These are phyloP conservation scores for Catharus minimus DNA, from an alignment of 2,113 vertebrate species.

Conservation along the genomic window DNA sequence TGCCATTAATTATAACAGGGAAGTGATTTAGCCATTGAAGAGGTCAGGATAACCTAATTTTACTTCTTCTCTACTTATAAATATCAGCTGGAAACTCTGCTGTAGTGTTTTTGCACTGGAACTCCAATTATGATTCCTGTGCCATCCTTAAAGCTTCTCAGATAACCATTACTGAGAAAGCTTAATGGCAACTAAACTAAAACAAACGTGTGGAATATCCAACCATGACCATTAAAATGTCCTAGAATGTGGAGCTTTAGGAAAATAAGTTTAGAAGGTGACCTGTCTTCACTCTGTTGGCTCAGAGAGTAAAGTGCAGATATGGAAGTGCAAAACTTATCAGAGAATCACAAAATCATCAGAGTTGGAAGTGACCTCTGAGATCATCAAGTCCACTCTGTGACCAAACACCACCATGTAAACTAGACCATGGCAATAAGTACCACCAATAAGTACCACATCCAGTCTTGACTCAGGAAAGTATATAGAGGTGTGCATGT, in stretches of 20 bases:
- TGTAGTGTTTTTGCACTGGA: neutral
- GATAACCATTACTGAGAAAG: neutral
- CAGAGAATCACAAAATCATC: neutral
- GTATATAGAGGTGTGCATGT: accelerated
- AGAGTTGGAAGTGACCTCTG: neutral
- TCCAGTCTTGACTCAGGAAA: neutral
- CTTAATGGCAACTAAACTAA: neutral
- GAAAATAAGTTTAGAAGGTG: neutral
- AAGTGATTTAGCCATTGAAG: neutral
- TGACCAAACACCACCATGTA: neutral
- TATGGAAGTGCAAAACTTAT: neutral
- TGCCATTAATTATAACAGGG: neutral
- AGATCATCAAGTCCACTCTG: neutral
- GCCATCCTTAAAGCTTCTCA: neutral
- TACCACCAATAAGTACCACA: too few relatives aligned
- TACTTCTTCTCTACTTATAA: neutral
- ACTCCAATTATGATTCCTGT: neutral
- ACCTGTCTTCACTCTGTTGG: neutral
- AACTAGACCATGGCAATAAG: neutral
- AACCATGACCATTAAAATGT: neutral
- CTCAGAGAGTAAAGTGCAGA: neutral
- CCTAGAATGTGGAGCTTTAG: neutral
- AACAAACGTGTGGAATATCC: neutral
- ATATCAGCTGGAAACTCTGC: neutral
- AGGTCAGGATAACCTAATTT: neutral